A percentile compares a stretch with the other conserved stretches of the same genome.
These are phyloP conservation scores for Euzophera pinguis DNA, from an alignment of 2,888 invertebrate species.

Conservation along the genomic window DNA sequence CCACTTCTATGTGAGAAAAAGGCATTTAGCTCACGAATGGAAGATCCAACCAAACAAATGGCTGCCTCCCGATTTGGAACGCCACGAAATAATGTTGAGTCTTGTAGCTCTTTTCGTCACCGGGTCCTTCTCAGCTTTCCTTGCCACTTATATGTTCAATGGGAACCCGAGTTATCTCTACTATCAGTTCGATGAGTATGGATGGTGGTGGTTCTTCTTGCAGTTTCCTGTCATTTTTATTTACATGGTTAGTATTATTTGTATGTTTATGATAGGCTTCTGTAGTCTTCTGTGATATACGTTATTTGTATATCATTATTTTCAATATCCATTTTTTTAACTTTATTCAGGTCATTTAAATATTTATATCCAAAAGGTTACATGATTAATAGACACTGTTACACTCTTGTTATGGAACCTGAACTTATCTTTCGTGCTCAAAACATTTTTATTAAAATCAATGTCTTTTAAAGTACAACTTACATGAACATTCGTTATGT, in stretches of 20 bases:
- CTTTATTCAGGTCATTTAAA: no score
- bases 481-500: no score
- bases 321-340: no score
- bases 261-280: conserved; percentile 10
- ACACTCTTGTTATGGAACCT: no score
- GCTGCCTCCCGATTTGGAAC: conserved; percentile 82
- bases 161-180: conserved; percentile 84
- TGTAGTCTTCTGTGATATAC: no score
- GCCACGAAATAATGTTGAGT: conserved; percentile 84
- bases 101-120: conserved; percentile 77
- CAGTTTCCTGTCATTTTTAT: conserved; percentile 83
- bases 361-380: no score
- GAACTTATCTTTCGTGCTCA: no score
- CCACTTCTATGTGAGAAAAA: conserved; percentile 84
- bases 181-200: conserved; percentile 81
- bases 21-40: conserved; percentile 83
- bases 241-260: conserved; percentile 69
- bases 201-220: conserved; percentile 82
- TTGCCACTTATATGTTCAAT: conserved; percentile 84
- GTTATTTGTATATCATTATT: no score
- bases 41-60: conserved; percentile 87
- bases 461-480: no score
- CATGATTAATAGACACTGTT: no score
- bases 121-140: conserved; percentile 77
- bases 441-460: no score